Conservation (phyloP, 1,140 invertebrate genomes). For the Drosophila subobscura region DNA sequence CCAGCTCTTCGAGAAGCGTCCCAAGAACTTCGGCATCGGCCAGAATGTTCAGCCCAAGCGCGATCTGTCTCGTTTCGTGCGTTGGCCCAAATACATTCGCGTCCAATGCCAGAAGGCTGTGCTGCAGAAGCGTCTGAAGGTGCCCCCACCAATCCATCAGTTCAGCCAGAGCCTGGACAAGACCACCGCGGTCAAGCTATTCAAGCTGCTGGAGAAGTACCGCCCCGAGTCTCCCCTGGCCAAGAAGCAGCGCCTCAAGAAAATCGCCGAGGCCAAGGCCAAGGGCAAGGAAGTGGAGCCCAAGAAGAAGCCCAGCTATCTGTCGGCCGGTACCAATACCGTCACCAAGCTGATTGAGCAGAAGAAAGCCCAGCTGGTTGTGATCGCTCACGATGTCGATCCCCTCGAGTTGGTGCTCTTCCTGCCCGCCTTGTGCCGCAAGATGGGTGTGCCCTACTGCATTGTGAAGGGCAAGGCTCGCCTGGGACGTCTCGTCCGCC, state of each 20-base stretch:
- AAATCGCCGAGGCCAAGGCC: slow-evolving; percentile 94
- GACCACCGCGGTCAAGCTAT: slow-evolving; percentile 96
- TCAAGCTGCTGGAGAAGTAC: slow-evolving; percentile 99
- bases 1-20: slow-evolving; percentile 98
- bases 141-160: slow-evolving; percentile 99
- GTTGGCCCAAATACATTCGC: slow-evolving; percentile 99
- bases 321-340: slow-evolving; percentile 96
- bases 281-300: slow-evolving; percentile 94
- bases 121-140: slow-evolving; percentile 97
- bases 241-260: slow-evolving; percentile 94
- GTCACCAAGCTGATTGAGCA: slow-evolving; percentile 98
- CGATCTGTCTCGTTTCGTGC: slow-evolving; percentile 98
- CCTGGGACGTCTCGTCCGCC: slow-evolving; percentile 95
- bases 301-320: slow-evolving; percentile 94
- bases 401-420: slow-evolving; percentile 99
- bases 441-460: slow-evolving; percentile 99
- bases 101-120: slow-evolving; percentile 98
- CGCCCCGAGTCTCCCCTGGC: slow-evolving; percentile 95
- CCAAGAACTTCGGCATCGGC: slow-evolving; percentile 99
- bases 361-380: slow-evolving; percentile 98
- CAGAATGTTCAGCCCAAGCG: slow-evolving; percentile 99
- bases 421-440: slow-evolving; percentile 98
- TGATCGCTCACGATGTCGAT: slow-evolving; percentile 99
- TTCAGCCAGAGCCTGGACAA: slow-evolving; percentile 97
- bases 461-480: slow-evolving; percentile 99